These are phyloP conservation scores for Amiota mariae DNA, from an alignment of 2,888 invertebrate genomes.

Conservation along the genomic window DNA sequence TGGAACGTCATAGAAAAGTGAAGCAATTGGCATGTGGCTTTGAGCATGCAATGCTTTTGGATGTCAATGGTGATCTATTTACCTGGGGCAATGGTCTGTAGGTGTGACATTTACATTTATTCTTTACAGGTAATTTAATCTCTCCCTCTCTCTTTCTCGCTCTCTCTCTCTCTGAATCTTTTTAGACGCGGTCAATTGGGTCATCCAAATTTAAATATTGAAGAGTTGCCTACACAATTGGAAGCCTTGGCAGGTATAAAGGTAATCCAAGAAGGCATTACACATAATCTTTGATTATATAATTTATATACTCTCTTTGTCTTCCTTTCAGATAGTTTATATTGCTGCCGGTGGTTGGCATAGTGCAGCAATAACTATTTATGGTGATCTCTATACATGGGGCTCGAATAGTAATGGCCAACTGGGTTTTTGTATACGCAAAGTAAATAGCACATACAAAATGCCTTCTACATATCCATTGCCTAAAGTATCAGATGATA, in stretches of 20 bases:
- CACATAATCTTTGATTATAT: not conserved
- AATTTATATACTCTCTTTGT: not conserved
- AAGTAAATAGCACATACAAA: constrained; percentile 53
- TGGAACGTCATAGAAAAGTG: constrained; percentile 76
- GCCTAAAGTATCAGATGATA: constrained; percentile 69
- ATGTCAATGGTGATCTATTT: constrained; percentile 82
- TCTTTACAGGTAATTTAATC: not conserved
- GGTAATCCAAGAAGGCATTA: constrained; percentile 55
- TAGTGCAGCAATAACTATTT: constrained; percentile 83
- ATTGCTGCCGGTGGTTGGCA: constrained; percentile 92
- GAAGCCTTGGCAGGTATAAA: constrained; percentile 85
- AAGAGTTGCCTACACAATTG: constrained; percentile 79
- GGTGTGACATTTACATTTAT: constrained; percentile 40
- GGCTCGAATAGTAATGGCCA: constrained; percentile 94
- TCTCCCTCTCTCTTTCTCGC: no score
- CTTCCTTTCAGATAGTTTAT: constrained; percentile 74
- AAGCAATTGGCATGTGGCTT: constrained; percentile 83
- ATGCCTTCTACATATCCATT: constrained; percentile 69
- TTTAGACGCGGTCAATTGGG: constrained; percentile 91
- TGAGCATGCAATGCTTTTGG: constrained; percentile 85
- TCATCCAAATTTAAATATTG: constrained; percentile 78
- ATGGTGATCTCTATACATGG: constrained; percentile 91
- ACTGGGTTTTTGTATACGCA: constrained; percentile 78
- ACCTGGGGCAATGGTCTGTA: constrained; percentile 90
- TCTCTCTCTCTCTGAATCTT: no score